Evolutionary conservation across 1,140 invertebrate species (phyloP).

Genomic region (Anadara kagoshimensis): DNA sequence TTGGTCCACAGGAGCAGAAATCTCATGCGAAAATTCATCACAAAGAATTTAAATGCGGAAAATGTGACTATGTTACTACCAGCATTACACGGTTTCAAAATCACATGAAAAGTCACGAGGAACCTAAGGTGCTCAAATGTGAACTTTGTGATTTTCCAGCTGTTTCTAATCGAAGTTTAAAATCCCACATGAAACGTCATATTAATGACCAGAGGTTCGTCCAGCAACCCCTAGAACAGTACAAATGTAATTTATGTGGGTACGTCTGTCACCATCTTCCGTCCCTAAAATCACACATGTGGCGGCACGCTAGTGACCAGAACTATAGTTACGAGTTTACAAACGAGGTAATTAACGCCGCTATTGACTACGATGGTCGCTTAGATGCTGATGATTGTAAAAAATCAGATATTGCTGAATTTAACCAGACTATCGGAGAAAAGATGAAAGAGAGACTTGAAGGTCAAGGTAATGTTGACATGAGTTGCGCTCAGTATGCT

Average conservation of each 20-base stretch:
- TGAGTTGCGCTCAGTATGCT: constrained; percentile 33
- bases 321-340: constrained; percentile 72
- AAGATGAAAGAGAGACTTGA: constrained; percentile 60
- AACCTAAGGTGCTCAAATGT: constrained; percentile 61
- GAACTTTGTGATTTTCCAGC: constrained; percentile 71
- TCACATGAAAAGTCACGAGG: constrained; percentile 50
- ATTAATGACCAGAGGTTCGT: constrained; percentile 72
- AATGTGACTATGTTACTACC: constrained; percentile 53
- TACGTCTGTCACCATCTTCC: constrained; percentile 74
- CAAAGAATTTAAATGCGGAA: constrained; percentile 53
- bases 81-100: constrained; percentile 46
- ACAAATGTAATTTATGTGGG: constrained; percentile 73
- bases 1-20: constrained; percentile 38
- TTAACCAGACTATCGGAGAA: constrained; percentile 52
- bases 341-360: constrained; percentile 72
- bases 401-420: constrained; percentile 51
- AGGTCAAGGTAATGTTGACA: constrained; percentile 35
- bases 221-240: constrained; percentile 73
- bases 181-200: constrained; percentile 73
- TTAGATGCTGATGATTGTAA: constrained; percentile 50
- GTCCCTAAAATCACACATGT: constrained; percentile 73
- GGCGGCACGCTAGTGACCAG: constrained; percentile 70
- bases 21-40: constrained; percentile 40
- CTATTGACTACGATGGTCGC: constrained; percentile 69
- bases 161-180: constrained; percentile 67